Evolutionary conservation across 2,888 invertebrate genomes (phyloP).

Genomic region (Cyclophora punctaria): DNA sequence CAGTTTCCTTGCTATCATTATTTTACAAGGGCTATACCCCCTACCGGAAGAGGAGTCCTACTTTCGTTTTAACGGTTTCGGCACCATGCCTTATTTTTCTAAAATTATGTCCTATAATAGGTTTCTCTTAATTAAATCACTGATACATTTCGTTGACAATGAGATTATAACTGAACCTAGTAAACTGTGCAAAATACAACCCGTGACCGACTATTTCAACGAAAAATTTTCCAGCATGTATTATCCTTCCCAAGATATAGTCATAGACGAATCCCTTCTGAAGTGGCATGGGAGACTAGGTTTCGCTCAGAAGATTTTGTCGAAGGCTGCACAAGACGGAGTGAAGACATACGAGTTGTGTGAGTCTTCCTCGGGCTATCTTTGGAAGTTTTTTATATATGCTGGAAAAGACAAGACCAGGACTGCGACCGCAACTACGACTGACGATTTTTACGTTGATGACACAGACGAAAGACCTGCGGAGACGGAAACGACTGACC

Average conservation of each 20-base stretch:
- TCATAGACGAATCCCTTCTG: too few relatives aligned
- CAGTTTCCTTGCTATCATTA: constrained; percentile 14
- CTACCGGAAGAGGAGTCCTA: constrained; percentile 12
- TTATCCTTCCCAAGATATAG: too few relatives aligned
- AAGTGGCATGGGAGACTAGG: too few relatives aligned
- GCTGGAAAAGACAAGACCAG: neutral
- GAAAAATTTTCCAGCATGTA: constrained; percentile 17
- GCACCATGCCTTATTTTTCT: constrained; percentile 20
- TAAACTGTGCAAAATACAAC: constrained; percentile 19
- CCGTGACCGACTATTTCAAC: constrained; percentile 20
- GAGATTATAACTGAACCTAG: constrained; percentile 2
- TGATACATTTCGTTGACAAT: constrained; percentile 20
- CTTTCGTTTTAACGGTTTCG: constrained; percentile 19
- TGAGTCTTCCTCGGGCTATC: constrained; percentile 4
- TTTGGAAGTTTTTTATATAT: neutral
- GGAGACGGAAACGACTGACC: neutral
- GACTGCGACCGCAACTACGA: neutral
- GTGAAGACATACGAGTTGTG: constrained; percentile 1
- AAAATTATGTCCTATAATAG: constrained; percentile 21
- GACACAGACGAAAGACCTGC: neutral
- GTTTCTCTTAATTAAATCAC: constrained; percentile 15
- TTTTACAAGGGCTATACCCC: constrained; percentile 20
- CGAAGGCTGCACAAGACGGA: neutral
- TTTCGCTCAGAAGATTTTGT: neutral
- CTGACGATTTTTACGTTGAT: neutral